Evolutionary conservation across 2,113 vertebrate genomes (phyloP).

Genomic region (Merops nubicus): DNA sequence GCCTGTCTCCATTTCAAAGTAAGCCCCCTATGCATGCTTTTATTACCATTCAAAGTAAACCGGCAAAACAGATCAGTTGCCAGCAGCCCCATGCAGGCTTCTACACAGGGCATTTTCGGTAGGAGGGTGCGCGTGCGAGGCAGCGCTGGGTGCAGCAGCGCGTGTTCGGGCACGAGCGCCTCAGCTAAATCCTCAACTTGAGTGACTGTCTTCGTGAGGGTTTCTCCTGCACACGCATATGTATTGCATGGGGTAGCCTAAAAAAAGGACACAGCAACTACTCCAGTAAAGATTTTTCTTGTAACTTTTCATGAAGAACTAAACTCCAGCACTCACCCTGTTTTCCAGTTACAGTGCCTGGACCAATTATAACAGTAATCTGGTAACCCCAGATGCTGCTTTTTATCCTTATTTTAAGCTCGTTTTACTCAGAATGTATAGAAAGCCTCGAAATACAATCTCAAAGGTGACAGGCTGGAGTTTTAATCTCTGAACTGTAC

Average conservation of each 20-base stretch:
- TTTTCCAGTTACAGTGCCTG: background rate
- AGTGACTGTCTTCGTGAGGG: background rate
- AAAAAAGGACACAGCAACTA: background rate
- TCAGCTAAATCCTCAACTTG: background rate
- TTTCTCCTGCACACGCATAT: background rate
- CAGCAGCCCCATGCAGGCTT: conserved; percentile 7
- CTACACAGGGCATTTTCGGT: conserved; percentile 23
- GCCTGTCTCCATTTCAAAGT: conserved; percentile 30
- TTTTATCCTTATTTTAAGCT: conserved; percentile 14
- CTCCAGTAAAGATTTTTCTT: background rate
- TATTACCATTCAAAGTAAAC: conserved; percentile 19
- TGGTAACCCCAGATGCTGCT: background rate
- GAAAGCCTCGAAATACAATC: conserved; percentile 20
- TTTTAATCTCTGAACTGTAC: background rate
- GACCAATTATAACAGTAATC: background rate
- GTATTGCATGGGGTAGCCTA: background rate
- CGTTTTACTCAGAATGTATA: conserved; percentile 4
- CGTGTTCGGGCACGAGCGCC: background rate
- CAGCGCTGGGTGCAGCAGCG: background rate
- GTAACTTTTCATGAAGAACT: background rate
- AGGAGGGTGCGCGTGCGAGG: background rate
- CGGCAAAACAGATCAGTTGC: conserved; percentile 41
- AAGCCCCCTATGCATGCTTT: background rate
- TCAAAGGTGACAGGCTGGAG: background rate
- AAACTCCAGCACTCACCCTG: background rate